Evolutionary conservation across 2,113 vertebrate species (phyloP).

Genomic region (Stictonetta naevosa): DNA sequence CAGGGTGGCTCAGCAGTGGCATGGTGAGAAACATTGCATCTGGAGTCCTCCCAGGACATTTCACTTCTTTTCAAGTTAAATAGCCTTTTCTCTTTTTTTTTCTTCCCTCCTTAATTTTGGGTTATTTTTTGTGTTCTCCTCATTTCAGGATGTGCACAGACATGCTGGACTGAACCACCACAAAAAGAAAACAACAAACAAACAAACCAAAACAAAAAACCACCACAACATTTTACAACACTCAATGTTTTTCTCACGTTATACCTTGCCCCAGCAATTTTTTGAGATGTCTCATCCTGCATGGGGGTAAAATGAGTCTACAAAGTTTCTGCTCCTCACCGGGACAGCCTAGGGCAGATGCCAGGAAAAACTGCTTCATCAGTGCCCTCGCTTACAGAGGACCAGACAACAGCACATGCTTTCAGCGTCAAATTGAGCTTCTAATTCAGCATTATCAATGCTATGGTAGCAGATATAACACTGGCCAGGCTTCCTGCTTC

Average conservation of each 20-base stretch:
- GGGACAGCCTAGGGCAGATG: background rate
- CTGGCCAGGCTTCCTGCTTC: background rate
- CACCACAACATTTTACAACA: background rate
- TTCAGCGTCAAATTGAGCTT: background rate
- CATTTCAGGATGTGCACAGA: background rate
- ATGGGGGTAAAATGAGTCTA: background rate
- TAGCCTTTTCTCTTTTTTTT: background rate
- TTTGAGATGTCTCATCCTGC: background rate
- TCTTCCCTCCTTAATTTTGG: background rate
- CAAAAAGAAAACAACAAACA: background rate
- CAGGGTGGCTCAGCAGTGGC: background rate
- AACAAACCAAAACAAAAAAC: too few species aligned
- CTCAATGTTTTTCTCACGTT: background rate
- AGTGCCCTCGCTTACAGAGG: background rate
- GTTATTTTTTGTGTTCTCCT: background rate
- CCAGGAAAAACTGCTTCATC: background rate
- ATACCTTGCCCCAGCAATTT: background rate
- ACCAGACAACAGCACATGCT: background rate
- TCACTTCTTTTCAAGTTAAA: background rate
- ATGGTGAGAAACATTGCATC: background rate
- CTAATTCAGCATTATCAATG: background rate
- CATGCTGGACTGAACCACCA: background rate
- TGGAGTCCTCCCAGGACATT: background rate
- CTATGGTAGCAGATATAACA: background rate
- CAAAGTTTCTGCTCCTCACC: background rate